Percentiles rank a stretch among this genome's conserved stretches.
Evolutionary conservation across 2,888 invertebrate genomes (phyloP).

Genomic region (Cheilosia soror): DNA sequence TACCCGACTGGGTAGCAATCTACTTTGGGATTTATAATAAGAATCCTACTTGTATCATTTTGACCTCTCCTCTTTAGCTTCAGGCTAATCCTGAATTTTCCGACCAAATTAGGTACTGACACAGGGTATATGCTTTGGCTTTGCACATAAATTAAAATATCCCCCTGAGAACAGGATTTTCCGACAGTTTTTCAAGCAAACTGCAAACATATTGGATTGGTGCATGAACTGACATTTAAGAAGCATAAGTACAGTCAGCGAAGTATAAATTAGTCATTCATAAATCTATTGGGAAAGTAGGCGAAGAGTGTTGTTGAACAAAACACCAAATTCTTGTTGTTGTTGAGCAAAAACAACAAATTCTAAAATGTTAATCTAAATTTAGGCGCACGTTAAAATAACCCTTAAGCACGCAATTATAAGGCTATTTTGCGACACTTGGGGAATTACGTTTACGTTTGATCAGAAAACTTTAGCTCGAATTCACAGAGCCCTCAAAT

Average conservation of each 20-base stretch:
- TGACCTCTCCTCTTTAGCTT: not conserved
- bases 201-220: slow-evolving; percentile 8
- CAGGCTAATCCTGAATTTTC: slow-evolving; percentile 4
- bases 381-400: no score
- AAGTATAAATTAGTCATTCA: not conserved
- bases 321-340: no score
- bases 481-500: no score
- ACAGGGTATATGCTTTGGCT: slow-evolving; percentile 2
- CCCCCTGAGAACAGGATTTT: not conserved
- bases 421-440: no score
- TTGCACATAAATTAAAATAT: slow-evolving; percentile 28
- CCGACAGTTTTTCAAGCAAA: not conserved
- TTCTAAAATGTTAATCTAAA: no score
- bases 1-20: slow-evolving; percentile 25
- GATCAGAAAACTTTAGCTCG: no score
- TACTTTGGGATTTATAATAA: slow-evolving; percentile 21
- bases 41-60: slow-evolving; percentile 10
- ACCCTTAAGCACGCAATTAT: no score
- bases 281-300: not conserved
- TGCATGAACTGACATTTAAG: slow-evolving; percentile 4
- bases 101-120: slow-evolving; percentile 19
- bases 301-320: no score
- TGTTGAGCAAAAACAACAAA: no score
- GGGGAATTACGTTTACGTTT: no score
- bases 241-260: not conserved